Conservation (phyloP, 2,113 vertebrate genomes). For the Leucopsar rothschildi region DNA sequence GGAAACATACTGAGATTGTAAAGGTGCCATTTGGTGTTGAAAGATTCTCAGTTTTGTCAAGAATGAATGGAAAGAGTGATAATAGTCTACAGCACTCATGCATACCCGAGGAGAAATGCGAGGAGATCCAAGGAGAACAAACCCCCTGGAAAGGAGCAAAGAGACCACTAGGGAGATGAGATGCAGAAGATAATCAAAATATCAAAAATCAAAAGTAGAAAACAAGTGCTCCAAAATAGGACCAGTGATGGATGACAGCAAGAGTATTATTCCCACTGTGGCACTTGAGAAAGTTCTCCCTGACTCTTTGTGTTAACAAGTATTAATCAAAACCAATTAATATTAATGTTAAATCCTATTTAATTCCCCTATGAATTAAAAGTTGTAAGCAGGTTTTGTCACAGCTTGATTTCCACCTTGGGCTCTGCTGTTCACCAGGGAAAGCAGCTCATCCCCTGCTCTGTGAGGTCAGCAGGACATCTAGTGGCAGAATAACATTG, state of each 20-base stretch:
- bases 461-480: slow-evolving; percentile 23
- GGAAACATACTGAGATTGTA: not conserved
- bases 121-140: not conserved
- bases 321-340: not conserved
- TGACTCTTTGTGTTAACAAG: not conserved
- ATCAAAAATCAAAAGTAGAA: not conserved
- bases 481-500: slow-evolving; percentile 15
- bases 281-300: not conserved
- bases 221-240: not conserved
- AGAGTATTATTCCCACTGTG: not conserved
- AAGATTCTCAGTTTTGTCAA: not conserved
- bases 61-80: not conserved
- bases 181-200: not conserved
- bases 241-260: not conserved
- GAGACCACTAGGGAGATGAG: not conserved
- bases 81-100: not conserved
- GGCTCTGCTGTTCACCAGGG: not conserved
- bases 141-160: not conserved
- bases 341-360: too few species aligned
- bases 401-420: not conserved
- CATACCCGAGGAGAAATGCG: too few species aligned
- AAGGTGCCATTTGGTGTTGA: not conserved
- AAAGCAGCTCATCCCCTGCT: fast-evolving
- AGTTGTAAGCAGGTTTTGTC: not conserved
- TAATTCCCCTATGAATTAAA: not conserved